Base-by-base conservation (phyloP, 2,888 invertebrate species). In the Cephus pulcher region DNA sequence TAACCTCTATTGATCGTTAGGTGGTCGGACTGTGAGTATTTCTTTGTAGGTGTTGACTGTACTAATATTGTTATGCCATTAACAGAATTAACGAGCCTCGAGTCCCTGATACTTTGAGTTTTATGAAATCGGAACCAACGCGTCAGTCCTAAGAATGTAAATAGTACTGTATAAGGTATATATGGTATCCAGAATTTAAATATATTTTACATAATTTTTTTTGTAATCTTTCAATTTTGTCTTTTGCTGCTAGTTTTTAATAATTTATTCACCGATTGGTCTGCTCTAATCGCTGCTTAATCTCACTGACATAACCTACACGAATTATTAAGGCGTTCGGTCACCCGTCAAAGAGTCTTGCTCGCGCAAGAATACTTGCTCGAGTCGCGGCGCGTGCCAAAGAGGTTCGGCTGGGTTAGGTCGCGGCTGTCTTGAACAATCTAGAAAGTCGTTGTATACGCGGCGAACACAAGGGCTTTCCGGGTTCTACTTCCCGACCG, bases 381-480 rank as follows among this genome's bases (percentile, higher is more conserved):
- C 32, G 71, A 32, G 33, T 71, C 15, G 32, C 4, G 71, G 4
- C 32, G 32, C 71, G 71, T 71, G 71, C 71, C 71, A 71, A 71
- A 71, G 71, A 71, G 23, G 32, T 71, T 71, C 33, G 3, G 71
- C 71, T 34, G 71, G 71, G 33, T 12, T 34, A 71, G 12, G 71
- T 71, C 71, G 71, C 71, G 3, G 23, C 71, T 71, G 71, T 71
- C 32, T 71, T 34, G 71, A 30, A 71, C 33, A 71, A 32, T 71
- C 33, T 71, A 71, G 33, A 34, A 56, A 56, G 23, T 56, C 23
- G 23, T 15, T 56, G 9, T 56, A 56, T 56, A 56, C 9, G 9
- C 23, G 23, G 23, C 6, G 23, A 23, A 23, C 23, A 56, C 9
- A 56, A 9, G 56, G 23, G 56, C 56, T 56, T 56, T 56, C 23